phyloP scores from a whole-genome alignment of 2,797 vertebrate species.

The Ispidina picta region DNA sequence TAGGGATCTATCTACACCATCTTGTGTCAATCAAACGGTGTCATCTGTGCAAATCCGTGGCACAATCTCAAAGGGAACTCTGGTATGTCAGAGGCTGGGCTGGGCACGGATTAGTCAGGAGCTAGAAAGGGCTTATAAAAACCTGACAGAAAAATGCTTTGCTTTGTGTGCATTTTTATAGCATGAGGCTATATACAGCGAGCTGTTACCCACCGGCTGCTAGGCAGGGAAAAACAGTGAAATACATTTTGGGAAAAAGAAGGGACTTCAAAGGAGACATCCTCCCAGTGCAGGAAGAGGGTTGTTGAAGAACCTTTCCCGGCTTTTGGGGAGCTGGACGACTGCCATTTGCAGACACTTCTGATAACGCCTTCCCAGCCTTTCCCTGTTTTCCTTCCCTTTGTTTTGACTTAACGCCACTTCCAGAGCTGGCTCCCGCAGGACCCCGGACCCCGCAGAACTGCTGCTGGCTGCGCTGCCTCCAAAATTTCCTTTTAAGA shows the following conservation, averaged over 20 bases:
- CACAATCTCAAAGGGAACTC: not conserved
- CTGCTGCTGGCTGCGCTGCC: not conserved
- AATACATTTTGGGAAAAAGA: not conserved
- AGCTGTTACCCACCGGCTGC: slow-evolving; percentile 12
- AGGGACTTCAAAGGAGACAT: not conserved
- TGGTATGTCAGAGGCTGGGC: slow-evolving; percentile 2
- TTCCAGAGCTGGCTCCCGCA: not conserved
- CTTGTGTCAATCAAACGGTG: not conserved
- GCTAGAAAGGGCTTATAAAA: slow-evolving; percentile 39
- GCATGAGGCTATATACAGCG: not conserved
- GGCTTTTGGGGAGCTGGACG: not conserved
- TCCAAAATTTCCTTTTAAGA: not conserved
- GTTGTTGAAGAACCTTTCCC: not conserved
- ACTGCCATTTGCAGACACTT: not conserved
- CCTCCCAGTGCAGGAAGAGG: not conserved
- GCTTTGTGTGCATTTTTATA: slow-evolving; percentile 8
- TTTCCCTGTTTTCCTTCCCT: not conserved
- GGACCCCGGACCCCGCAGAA: fast-evolving
- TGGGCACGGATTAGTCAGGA: slow-evolving; percentile 17
- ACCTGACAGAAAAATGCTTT: not conserved
- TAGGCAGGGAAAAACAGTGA: not conserved
- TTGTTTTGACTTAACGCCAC: not conserved
- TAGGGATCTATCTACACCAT: not conserved
- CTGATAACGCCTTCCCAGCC: not conserved
- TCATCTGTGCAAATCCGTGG: not conserved